Base-by-base conservation (phyloP, 2,113 vertebrate species). In the Lichenostomus cassidix region DNA sequence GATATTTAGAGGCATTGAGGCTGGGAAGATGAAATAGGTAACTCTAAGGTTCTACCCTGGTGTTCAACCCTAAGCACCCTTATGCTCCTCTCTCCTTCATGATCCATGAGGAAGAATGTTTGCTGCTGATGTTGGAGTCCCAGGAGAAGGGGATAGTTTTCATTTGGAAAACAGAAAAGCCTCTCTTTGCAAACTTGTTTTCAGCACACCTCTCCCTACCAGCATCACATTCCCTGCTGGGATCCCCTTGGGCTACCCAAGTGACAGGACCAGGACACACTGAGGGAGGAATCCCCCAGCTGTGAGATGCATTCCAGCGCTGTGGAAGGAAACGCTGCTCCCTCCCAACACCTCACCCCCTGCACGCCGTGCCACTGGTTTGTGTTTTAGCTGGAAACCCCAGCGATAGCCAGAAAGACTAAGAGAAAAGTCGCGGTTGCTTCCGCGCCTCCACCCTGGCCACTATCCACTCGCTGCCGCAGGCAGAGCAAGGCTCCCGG, bases 261-360 rank as follows among this genome's bases (percentile, higher is more conserved):
- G 39, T 3, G 53, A 28, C 58, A 49, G 29, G 27, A 50, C 23
- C 44, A 35, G 35, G 31, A 15, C 1, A 1, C 49, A 15, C 2
- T 15, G 8, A 15, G 0, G 7, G 41, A 46, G 12, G 50, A 46
- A 42, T 24, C 3, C 15, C 67, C 11, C 13, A 10, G 56, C 62
- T 42, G 6, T 0, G 1, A 68, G 50, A 58, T 1, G 1, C 33
- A 14, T 20, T 4, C 39, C 58, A 10, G 23, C 0, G 11, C 2
- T 2, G 9, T 1, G n/a, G 31, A 37, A 75, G 0, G 5, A 10
- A 37, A 9, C 2, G 3, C 7, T 3, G 39, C 47, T 46, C 28
- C 31, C 67, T 46, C 42, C n/a, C 76, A 20, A 1, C 52, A 16
- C 37, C 70, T 33, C 62, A 5, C 31, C 29, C 3, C 35, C n/a